A percentile compares a stretch with the other conserved stretches of the same genome.
phyloP scores from a whole-genome alignment of 53 echinoderm and acorn worm species.

The Stichopus horrens region DNA sequence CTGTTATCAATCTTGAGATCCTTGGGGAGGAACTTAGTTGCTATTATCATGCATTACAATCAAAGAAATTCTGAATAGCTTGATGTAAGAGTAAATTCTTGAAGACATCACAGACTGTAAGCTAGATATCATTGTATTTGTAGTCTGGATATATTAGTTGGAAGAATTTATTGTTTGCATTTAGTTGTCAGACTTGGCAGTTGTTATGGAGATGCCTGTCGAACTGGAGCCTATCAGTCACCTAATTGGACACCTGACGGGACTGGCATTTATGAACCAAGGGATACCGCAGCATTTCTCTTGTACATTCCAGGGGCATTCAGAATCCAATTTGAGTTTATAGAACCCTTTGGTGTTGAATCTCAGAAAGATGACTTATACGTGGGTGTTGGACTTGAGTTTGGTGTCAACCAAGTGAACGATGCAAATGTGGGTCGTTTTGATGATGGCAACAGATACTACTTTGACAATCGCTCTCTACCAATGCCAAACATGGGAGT shows the following conservation, averaged over 20 bases:
- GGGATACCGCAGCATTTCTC: constrained; percentile 58
- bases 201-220: constrained; percentile 70
- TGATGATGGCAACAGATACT: constrained; percentile 11
- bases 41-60: too few relatives aligned
- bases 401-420: background rate
- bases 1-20: too few relatives aligned
- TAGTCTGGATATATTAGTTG: too few relatives aligned
- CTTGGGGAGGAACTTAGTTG: too few relatives aligned
- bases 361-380: constrained; percentile 83
- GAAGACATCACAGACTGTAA: too few relatives aligned
- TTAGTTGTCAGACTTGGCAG: constrained; percentile 42
- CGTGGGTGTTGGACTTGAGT: constrained; percentile 60
- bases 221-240: constrained; percentile 55
- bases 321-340: constrained; percentile 72
- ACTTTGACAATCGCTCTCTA: constrained; percentile 41
- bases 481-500: constrained; percentile 11
- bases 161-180: too few relatives aligned
- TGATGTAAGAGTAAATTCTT: too few relatives aligned
- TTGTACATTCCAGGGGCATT: constrained; percentile 74
- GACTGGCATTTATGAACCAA: constrained; percentile 49
- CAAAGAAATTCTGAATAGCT: too few relatives aligned
- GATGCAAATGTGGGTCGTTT: background rate
- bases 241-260: constrained; percentile 62
- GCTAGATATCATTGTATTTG: too few relatives aligned
- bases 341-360: constrained; percentile 61